Evolutionary conservation across 2,113 vertebrate genomes (phyloP), one percentile per base, ranked within the genome.

Genomic region (Gasterosteus nipponicus): DNA sequence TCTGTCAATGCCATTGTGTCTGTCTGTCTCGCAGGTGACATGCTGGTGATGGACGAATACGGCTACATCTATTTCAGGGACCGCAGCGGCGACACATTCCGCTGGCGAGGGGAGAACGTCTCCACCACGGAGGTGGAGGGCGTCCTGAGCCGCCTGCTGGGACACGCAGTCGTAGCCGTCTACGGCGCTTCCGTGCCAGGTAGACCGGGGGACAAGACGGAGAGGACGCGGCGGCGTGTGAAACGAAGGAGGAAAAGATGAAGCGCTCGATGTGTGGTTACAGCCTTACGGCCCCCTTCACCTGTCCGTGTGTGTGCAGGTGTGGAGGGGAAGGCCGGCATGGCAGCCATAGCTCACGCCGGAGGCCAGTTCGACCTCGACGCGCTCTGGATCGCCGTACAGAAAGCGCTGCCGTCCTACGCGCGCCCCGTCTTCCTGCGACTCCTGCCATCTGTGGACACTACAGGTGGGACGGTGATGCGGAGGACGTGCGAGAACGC

Each of bases 51-150:
- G 96, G 96, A 97, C 0, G 96, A 97, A 2, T 92, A 96, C 3
- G 96, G 96, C 33, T 97, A 97, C 91, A 95, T 97, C 91, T 97
- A 96, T 77, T 97, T 97, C 88, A 93, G 69, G 14, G 96, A 97
- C 61, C 95, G 96, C 2, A 91, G 95, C 0, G 96, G 96, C 0
- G 96, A 97, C 90, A 97, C 96, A 0, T 97, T 96, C 86, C 96
- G 96, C 10, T 97, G 96, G 96, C 92, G 95, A 3, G 96, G 96
- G 4, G 96, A 97, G 89, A 97, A 97, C 0, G 95, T 97, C 31
- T 96, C 96, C n/a, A 96, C 96, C 70, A 95, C 95, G 0, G 96
- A 97, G 87, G 95, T 97, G 85, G 96, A 97, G 65, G 95, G 94
- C 0, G 93, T 92, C 5, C 86, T 97, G 78, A 97, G 96, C 39